A percentile compares a stretch with the other conserved stretches of the same genome.
Evolutionary conservation across 2,888 invertebrate genomes (phyloP).

Genomic region (Lasioglossum lativentre): DNA sequence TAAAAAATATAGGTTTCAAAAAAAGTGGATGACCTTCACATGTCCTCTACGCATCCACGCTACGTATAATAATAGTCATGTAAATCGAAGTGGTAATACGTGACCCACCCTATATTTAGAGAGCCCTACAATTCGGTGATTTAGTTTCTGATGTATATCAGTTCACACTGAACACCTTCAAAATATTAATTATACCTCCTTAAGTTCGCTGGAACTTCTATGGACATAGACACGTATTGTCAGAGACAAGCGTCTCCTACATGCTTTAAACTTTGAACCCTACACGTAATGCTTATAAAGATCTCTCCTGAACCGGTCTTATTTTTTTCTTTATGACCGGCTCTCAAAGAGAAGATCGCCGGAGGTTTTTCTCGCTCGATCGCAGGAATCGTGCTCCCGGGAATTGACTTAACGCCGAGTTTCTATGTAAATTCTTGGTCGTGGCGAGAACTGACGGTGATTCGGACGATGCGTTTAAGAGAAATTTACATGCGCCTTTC

Average conservation of each 20-base stretch:
- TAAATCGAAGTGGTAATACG: no score
- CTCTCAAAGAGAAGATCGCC: slow-evolving; percentile 49
- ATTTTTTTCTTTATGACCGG: slow-evolving; percentile 63
- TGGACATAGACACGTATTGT: background rate
- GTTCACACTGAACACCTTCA: no score
- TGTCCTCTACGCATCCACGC: no score
- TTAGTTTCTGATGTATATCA: no score
- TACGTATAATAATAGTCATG: no score
- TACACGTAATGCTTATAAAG: slow-evolving; percentile 14
- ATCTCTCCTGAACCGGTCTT: background rate
- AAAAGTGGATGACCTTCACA: no score
- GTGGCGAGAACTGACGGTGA: slow-evolving; percentile 47
- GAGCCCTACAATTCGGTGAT: no score
- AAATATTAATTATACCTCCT: no score
- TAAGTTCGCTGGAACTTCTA: background rate
- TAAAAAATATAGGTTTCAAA: no score
- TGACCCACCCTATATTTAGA: no score
- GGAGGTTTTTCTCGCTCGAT: slow-evolving; percentile 64
- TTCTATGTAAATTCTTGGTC: slow-evolving; percentile 74
- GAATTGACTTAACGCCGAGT: slow-evolving; percentile 74
- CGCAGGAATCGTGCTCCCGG: slow-evolving; percentile 55
- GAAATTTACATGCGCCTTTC: slow-evolving; percentile 61
- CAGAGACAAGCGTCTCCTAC: background rate
- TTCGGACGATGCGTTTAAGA: slow-evolving; percentile 56
- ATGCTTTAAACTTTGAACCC: background rate